Base-by-base conservation (phyloP, 2,797 vertebrate genomes). In the Pampus argenteus region DNA sequence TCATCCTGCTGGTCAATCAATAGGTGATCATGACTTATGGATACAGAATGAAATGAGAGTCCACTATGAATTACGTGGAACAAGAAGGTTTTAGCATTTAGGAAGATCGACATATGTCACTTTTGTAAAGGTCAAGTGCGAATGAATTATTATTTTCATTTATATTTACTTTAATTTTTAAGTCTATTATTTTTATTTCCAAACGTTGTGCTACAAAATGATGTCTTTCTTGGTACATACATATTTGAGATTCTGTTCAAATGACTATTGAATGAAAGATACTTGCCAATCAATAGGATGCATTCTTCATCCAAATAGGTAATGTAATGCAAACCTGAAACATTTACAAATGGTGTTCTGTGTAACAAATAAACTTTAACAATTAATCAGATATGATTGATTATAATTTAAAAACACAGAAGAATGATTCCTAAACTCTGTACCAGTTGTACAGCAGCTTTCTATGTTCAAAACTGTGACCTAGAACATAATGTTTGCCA, bases 1-100 rank as follows among this genome's bases (percentile, higher is more conserved):
- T 55, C 70, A 70, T 44, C 45, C 40, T 42, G 69, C 67, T 11
- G 58, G 29, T 54, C 78, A 63, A 89, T 90, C 82, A 80, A 82
- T 74, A 85, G 14, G 38, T 68, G 78, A 87, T 83, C 57, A 71
- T 52, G 78, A 81, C 61, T 40, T 45, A 29, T 40, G 51, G 20
- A 34, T 5, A 23, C 40, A 40, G 18, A 38, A 42, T 60, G 49
- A 66, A 60, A 20, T 10, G 31, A 56, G 29, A 40, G 17, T 18
- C 6, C 14, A 17, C 5, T 40, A 40, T 40, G 2, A 17, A 40
- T 40, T 17, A 40, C 38, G 17, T 6, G 0, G 17, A 69, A 51
- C 8, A n/a, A 26, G 18, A 6, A 4, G 36, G 23, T 48, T 64
- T n/a, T 3, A 11, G 56, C 34, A 45, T 28, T 28, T 28, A 18